These are phyloP conservation scores for Phylloscopus trochiloides DNA, from an alignment of 2,113 vertebrate species.

Conservation along the genomic window DNA sequence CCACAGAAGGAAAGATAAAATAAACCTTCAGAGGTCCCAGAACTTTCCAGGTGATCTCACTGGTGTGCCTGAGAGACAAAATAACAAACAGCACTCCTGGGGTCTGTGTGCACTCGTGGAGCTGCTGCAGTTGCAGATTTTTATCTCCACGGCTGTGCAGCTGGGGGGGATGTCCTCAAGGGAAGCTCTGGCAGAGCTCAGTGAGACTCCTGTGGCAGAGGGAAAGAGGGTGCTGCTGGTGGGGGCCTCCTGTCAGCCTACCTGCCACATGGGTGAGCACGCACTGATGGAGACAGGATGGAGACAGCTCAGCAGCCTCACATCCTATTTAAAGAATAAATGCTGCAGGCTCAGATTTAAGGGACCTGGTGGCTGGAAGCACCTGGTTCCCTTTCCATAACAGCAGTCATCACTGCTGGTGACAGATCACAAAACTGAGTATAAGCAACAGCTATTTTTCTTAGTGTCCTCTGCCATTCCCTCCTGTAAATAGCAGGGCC, in stretches of 20 bases:
- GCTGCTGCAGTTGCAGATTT: not conserved
- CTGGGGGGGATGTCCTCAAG: accelerated
- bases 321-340: not conserved
- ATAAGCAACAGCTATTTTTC: constrained; percentile 41
- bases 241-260: not conserved
- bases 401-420: not conserved
- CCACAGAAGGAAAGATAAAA: not conserved
- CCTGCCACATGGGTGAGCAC: accelerated
- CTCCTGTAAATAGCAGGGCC: constrained; percentile 14
- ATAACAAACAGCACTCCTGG: not conserved
- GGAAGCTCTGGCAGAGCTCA: accelerated
- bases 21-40: not conserved
- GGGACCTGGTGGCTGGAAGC: not conserved
- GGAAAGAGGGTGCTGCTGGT: not conserved
- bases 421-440: not conserved
- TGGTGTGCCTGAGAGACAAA: accelerated
- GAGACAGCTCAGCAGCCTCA: not conserved
- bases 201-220: not conserved
- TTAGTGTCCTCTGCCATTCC: constrained; percentile 46
- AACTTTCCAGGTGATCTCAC: not conserved
- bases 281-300: not conserved
- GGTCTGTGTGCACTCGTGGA: accelerated
- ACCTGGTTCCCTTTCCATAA: not conserved
- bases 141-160: not conserved
- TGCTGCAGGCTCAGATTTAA: not conserved